phyloP scores from a whole-genome alignment of 2,113 vertebrate genomes.

The Pholis gunnellus region DNA sequence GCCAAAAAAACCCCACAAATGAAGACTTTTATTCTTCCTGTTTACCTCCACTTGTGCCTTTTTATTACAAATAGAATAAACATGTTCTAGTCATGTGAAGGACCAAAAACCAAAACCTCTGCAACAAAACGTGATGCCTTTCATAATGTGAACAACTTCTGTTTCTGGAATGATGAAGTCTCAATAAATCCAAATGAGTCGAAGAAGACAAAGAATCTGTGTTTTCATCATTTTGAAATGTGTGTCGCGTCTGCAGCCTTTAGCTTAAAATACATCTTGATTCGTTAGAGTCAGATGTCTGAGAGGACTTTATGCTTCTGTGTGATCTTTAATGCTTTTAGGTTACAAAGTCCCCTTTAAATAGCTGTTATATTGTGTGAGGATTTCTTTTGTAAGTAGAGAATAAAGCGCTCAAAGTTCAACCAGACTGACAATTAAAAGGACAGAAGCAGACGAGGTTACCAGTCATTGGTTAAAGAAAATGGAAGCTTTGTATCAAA shows the following conservation, averaged over 20 bases:
- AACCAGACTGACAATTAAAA: too few relatives aligned
- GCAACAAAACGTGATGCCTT: constrained; percentile 25
- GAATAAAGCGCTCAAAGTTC: too few relatives aligned
- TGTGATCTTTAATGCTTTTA: too few relatives aligned
- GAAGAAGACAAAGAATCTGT: neutral
- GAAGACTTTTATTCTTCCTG: neutral
- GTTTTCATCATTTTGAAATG: constrained; percentile 7
- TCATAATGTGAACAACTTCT: constrained; percentile 25
- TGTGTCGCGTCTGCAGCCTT: neutral
- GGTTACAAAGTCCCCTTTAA: too few relatives aligned
- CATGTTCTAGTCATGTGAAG: constrained; percentile 3
- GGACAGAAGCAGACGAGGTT: too few relatives aligned
- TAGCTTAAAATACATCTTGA: neutral
- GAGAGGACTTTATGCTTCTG: too few relatives aligned
- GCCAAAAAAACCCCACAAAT: constrained; percentile 34
- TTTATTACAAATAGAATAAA: constrained; percentile 21
- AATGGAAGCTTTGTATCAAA: too few relatives aligned
- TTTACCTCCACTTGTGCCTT: constrained; percentile 54
- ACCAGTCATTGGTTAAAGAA: too few relatives aligned
- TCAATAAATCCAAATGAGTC: constrained; percentile 53
- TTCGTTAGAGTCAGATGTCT: neutral
- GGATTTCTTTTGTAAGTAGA: too few relatives aligned
- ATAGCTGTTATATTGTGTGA: too few relatives aligned
- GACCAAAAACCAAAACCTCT: constrained; percentile 51
- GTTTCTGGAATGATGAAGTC: constrained; percentile 31